Evolutionary conservation across 2,113 vertebrate species (phyloP), one percentile per base, ranked within the genome.

Genomic region (Syngnathoides biaculeatus): DNA sequence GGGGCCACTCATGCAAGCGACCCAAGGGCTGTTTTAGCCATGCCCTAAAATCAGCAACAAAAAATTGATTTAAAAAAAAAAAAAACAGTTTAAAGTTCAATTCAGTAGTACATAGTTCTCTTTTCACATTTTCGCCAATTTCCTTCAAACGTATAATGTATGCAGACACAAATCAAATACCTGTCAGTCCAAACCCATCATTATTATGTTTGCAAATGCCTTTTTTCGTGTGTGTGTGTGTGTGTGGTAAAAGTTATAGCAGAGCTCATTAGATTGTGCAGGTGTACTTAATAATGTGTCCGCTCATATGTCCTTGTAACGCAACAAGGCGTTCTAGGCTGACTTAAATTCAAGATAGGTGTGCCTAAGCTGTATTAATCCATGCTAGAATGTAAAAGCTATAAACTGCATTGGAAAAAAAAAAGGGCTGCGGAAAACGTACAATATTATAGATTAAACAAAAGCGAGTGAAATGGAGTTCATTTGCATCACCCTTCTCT

Each of bases 401-500:
- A 73, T 80, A 83, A 89, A 87, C 83, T 84, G 66, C 55, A 52
- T 42, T n/a, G 12, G 24, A 30, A 81, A 65, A 22, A 52, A 48
- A 48, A 74, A 83, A 85, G 77, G 73, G 74, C 78, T 62, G 75
- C 59, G 68, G 74, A 83, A 87, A 88, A 86, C 68, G 78, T 84
- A 79, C 78, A 85, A 84, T 74, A 69, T 87, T 87, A 64, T 75
- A 88, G 85, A 91, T 91, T 89, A 90, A 86, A 91, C 84, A 89
- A 89, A 91, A 90, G 86, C 90, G 84, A 86, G 75, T 67, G 76
- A 89, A 89, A 88, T 87, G 69, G 83, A 88, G 90, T 90, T 91
- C 88, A 91, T 92, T 91, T 92, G 86, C 88, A 90, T 91, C 82
- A 87, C 79, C 83, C 88, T 86, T 86, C 78, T 87, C 90, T 87